Conservation (phyloP, 64 coral and sea anemone species). For the Cladopsammia gracilis region DNA sequence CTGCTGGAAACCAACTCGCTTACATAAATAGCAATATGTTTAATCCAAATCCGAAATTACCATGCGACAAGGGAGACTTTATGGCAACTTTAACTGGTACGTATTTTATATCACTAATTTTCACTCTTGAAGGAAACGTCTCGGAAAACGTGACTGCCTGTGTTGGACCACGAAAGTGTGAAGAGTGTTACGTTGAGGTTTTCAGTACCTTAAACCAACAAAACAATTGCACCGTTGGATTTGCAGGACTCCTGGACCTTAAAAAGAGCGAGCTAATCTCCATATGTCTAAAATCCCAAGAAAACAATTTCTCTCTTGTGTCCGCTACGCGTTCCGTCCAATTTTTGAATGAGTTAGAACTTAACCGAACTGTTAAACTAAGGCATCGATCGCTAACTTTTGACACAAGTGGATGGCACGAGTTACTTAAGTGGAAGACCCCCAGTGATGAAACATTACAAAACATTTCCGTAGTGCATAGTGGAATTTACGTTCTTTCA, state of each 20-base stretch:
- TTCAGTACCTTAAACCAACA: not conserved
- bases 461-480: not conserved
- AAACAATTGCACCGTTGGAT: not conserved
- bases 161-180: slow-evolving; percentile 21
- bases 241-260: not conserved
- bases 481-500: slow-evolving; percentile 19
- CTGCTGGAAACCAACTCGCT: slow-evolving; percentile 13
- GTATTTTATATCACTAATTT: too few relatives aligned
- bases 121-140: not conserved
- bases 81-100: too few relatives aligned
- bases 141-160: slow-evolving; percentile 20
- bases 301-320: too few relatives aligned
- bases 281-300: not conserved
- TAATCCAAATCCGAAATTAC: not conserved
- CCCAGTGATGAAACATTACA: not conserved
- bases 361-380: slow-evolving; percentile 5
- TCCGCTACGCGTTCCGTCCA: too few relatives aligned
- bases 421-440: not conserved
- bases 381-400: not conserved
- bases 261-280: not conserved
- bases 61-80: too few relatives aligned
- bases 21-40: slow-evolving; percentile 4
- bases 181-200: not conserved
- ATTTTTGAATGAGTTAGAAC: too few relatives aligned
- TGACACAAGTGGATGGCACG: not conserved